A percentile compares a stretch with the other conserved stretches of the same genome.
These are phyloP conservation scores for Drosophila subquinaria DNA, from an alignment of 2,888 invertebrate genomes.

Conservation along the genomic window DNA sequence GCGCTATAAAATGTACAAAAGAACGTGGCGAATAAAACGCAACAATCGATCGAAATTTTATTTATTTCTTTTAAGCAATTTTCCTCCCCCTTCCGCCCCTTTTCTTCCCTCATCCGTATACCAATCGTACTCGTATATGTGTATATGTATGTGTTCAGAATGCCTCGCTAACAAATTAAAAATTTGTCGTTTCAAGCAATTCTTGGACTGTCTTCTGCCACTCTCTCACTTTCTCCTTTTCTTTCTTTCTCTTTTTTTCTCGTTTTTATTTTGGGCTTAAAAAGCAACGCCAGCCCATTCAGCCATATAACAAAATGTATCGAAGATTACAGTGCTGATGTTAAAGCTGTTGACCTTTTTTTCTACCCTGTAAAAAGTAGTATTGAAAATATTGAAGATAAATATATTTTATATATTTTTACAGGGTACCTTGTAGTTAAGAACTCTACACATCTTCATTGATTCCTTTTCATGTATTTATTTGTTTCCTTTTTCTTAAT, in stretches of 20 bases:
- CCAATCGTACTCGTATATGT: constrained; percentile 1
- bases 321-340: constrained; percentile 22
- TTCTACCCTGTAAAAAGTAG: constrained; percentile 2
- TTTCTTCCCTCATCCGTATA: background rate
- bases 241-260: background rate
- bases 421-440: background rate
- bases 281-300: constrained; percentile 30
- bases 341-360: constrained; percentile 37
- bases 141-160: constrained; percentile 39
- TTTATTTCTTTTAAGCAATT: constrained; percentile 65
- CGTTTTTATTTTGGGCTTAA: constrained; percentile 5
- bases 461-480: background rate
- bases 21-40: constrained; percentile 43
- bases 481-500: constrained; percentile 10
- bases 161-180: constrained; percentile 70
- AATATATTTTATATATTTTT: too few relatives aligned
- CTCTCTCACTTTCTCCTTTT: background rate
- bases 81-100: background rate
- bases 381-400: background rate
- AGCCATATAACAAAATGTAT: constrained; percentile 34
- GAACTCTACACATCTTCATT: background rate
- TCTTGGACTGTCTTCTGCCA: constrained; percentile 24
- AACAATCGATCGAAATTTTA: constrained; percentile 58
- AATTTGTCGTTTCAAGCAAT: constrained; percentile 70
- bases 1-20: constrained; percentile 53